Conservation (phyloP, 2,797 vertebrate species). For the Paguma larvata region DNA sequence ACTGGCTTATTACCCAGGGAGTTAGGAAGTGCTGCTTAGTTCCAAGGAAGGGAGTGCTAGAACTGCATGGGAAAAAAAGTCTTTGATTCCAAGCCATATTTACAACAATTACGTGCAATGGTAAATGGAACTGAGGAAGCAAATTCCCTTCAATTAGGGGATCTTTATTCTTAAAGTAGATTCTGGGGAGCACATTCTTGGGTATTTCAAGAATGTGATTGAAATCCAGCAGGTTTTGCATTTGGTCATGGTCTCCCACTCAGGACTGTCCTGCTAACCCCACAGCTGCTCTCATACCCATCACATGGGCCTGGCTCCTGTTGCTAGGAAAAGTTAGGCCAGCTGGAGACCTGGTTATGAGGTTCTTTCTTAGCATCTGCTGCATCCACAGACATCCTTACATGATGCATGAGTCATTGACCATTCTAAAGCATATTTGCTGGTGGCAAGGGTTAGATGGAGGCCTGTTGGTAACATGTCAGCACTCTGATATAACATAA, state of each 20-base stretch:
- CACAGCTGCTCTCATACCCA: background rate
- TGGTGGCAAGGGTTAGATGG: background rate
- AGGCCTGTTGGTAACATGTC: background rate
- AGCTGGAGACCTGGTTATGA: constrained; percentile 39
- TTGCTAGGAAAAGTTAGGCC: background rate
- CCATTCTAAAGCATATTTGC: background rate
- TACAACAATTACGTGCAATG: constrained; percentile 69
- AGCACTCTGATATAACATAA: background rate
- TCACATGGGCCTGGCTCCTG: background rate
- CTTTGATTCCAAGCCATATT: constrained; percentile 68
- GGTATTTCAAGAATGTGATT: constrained; percentile 56
- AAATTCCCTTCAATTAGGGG: constrained; percentile 71
- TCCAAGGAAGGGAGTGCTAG: background rate
- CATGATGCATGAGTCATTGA: background rate
- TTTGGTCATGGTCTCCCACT: background rate
- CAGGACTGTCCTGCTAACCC: too few relatives aligned
- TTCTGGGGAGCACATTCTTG: background rate
- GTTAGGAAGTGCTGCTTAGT: background rate
- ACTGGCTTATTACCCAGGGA: background rate
- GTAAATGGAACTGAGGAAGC: constrained; percentile 66
- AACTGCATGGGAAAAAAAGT: background rate
- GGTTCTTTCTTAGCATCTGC: background rate
- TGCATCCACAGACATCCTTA: background rate
- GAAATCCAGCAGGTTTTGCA: background rate
- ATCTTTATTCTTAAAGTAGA: constrained; percentile 63